Percentiles rank a stretch among this genome's conserved stretches.
These are phyloP conservation scores for Chrysodeixis includens DNA, from an alignment of 2,888 invertebrate species.

Conservation along the genomic window DNA sequence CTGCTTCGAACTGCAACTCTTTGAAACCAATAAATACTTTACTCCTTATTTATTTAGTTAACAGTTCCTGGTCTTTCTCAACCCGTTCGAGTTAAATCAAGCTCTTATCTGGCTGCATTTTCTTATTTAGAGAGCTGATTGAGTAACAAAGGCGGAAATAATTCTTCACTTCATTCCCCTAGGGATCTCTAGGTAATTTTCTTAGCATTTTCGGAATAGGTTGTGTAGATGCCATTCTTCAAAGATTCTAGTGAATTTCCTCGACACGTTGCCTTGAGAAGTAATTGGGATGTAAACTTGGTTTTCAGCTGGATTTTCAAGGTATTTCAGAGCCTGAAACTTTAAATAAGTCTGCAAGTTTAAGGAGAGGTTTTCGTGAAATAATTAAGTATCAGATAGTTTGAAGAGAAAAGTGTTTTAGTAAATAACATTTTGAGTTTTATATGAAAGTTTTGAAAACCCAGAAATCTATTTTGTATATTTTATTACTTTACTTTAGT, in stretches of 20 bases:
- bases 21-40: constrained; percentile 18
- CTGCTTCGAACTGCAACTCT: neutral
- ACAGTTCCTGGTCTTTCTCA: constrained; percentile 33
- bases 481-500: too few species aligned
- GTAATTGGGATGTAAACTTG: constrained; percentile 53
- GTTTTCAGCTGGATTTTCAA: constrained; percentile 36
- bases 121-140: constrained; percentile 33
- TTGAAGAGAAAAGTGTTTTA: too few species aligned
- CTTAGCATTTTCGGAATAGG: constrained; percentile 21
- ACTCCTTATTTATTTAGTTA: constrained; percentile 41
- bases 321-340: neutral
- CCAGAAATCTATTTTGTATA: too few species aligned
- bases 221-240: constrained; percentile 17
- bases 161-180: constrained; percentile 20
- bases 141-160: constrained; percentile 38
- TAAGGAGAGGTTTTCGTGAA: constrained; percentile 8
- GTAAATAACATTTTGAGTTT: too few species aligned
- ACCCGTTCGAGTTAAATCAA: constrained; percentile 9
- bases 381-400: too few species aligned
- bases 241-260: constrained; percentile 38
- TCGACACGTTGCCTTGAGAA: constrained; percentile 45
- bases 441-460: too few species aligned
- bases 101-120: constrained; percentile 26
- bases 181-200: constrained; percentile 27
- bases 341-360: neutral